Evolutionary conservation across 1,140 invertebrate species (phyloP), one percentile per base, ranked within the genome.

Genomic region (Drosophila quadrilineata): DNA sequence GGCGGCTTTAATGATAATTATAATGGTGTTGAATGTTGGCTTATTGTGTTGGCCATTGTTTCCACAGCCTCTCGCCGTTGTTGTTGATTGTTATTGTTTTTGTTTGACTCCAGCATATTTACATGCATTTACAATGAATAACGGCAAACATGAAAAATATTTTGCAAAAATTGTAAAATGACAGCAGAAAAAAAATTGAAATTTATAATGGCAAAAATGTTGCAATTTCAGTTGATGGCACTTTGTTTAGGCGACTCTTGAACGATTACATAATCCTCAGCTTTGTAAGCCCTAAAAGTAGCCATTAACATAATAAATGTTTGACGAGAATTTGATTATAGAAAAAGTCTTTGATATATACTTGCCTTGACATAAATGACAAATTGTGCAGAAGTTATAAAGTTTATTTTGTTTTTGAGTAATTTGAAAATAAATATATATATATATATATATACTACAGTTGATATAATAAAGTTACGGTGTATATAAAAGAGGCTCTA

Each of bases 1-100:
- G 68, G 46, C 43, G 52, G 50, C 53, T 36, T 38, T 52, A 66
- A 66, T 71, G 43, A 53, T 63, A 75, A 52, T 75, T 66, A 73
- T 60, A 38, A 49, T 59, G 50, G 24, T 54, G 36, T 58, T 57
- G 60, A 57, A 46, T 57, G 35, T 50, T 73, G 49, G 6, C 16
- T 35, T 3, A 12, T 10, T 10, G 12, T 26, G 52, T 21, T 8
- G 12, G 4, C 6, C 31, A 24, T 31, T 54, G 24, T 41, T 41
- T 33, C 8, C 19, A 2, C 8, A 2, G 10, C 10, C 31, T 35
- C 21, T 8, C 12, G 19, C 10, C 8, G 36, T 50, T 50, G 19
- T 50, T 50, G 29, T 36, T 35, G 28, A 50, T 43, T 43, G 22
- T 14, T 43, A 22, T 43, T 6, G 40, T 9, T 31, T 28, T 46